Conservation (phyloP, 2,113 vertebrate species). For the Dromaius novaehollandiae region DNA sequence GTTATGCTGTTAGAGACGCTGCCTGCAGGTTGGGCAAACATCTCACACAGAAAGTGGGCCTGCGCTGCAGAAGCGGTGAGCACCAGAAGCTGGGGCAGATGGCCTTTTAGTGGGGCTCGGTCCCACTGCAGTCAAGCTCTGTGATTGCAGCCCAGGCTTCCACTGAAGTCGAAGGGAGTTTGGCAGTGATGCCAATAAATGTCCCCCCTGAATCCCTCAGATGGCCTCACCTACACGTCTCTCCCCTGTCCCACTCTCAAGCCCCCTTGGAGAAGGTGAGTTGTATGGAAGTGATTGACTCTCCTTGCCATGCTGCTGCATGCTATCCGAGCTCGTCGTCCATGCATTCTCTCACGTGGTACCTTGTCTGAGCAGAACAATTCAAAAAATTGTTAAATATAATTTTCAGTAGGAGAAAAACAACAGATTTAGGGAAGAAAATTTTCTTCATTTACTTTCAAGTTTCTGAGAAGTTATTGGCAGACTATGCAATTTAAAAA, state of each 20-base stretch:
- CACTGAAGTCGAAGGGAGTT: not conserved
- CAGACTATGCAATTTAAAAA: constrained; percentile 40
- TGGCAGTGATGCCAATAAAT: not conserved
- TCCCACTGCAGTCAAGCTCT: not conserved
- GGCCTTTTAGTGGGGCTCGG: not conserved
- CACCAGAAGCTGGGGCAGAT: not conserved
- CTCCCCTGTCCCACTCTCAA: not conserved
- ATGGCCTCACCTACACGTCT: not conserved
- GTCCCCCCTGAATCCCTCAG: not conserved
- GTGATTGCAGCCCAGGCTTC: not conserved
- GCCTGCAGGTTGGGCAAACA: not conserved
- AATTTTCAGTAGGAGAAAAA: constrained; percentile 6
- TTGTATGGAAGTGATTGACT: not conserved
- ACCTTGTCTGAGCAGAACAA: not conserved
- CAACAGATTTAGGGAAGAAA: not conserved
- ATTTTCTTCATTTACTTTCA: constrained; percentile 20
- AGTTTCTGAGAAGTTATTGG: constrained; percentile 28
- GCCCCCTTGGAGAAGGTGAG: not conserved
- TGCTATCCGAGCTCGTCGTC: not conserved
- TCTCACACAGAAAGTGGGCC: not conserved
- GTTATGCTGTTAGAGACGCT: not conserved
- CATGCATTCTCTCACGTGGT: not conserved
- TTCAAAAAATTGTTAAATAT: not conserved
- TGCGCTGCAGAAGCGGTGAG: not conserved
- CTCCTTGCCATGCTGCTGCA: not conserved